phyloP scores from a whole-genome alignment of 2,113 vertebrate genomes.

The Aldabrachelys gigantea region DNA sequence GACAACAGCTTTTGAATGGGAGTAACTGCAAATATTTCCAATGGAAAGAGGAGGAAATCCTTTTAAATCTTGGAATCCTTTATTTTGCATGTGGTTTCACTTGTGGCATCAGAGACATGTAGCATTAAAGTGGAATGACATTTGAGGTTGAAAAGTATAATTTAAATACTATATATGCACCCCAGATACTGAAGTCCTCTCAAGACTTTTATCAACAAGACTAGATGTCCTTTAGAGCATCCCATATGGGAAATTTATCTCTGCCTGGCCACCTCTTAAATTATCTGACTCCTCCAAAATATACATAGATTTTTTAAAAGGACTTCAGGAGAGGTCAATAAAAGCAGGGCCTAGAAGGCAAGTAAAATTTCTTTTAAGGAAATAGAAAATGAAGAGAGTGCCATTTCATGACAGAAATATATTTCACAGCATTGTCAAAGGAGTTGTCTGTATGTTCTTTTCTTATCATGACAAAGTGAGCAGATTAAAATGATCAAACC shows the following conservation, averaged over 20 bases:
- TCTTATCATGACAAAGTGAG: slow-evolving; percentile 3
- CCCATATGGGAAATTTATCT: background rate
- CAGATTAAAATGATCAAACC: slow-evolving; percentile 5
- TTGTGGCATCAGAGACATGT: background rate
- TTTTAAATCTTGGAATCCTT: background rate
- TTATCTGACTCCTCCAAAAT: slow-evolving; percentile 31
- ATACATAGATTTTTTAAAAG: background rate
- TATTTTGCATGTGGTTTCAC: background rate
- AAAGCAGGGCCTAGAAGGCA: slow-evolving; percentile 22
- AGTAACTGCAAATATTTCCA: background rate
- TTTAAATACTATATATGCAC: background rate
- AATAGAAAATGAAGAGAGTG: background rate
- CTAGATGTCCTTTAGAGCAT: slow-evolving; percentile 9
- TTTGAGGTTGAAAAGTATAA: background rate
- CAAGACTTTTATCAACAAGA: background rate
- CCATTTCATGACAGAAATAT: background rate
- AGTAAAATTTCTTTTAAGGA: background rate
- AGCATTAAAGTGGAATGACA: background rate
- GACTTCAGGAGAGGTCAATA: background rate
- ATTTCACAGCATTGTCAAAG: slow-evolving; percentile 44
- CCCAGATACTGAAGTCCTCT: background rate
- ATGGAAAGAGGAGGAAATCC: background rate
- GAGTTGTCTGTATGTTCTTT: background rate
- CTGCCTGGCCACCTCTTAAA: slow-evolving; percentile 1
- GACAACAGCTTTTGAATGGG: background rate